Evolutionary conservation across 1,140 invertebrate genomes (phyloP), one percentile per base, ranked within the genome.

Genomic region (Hyposmocoma kahamanoa): DNA sequence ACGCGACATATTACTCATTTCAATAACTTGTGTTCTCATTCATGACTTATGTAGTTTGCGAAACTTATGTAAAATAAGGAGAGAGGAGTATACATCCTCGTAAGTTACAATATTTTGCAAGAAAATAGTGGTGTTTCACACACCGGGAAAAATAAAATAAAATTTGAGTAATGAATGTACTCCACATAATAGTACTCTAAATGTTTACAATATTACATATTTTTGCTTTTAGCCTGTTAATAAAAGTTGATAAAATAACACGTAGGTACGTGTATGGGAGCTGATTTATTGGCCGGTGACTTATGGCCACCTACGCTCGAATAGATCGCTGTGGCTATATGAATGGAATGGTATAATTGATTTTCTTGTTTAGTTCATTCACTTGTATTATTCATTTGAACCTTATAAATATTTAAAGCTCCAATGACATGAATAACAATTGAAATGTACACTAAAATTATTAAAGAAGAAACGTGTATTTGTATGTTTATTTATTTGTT

Each of bases 1-100:
- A 74, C 70, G 67, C 38, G 67, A 74, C 67, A 64, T 61, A 61
- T 26, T 51, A 56, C 53, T 59, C 68, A 80, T 84, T 81, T 71
- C 61, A 78, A 80, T 76, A 72, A 63, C 59, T 47, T 58, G 59
- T 50, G 59, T 53, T 49, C 46, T 42, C 47, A 51, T 57, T 53
- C 38, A 52, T 36, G 32, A 36, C 18, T 36, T 36, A 36, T 2
- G n/a, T n/a, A 1, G 32, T 36, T 36, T 36, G 32, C 32, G 3
- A 17, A 36, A 36, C 32, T 36, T 17, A 17, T 36, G 32, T 15
- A n/a, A n/a, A n/a, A n/a, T n/a, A n/a, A n/a, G n/a, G n/a, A n/a
- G n/a, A n/a, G n/a, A n/a, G n/a, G n/a, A n/a, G n/a, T n/a, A n/a
- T n/a, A n/a, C n/a, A n/a, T n/a, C n/a, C n/a, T n/a, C n/a, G n/a